Base-by-base conservation (phyloP, 2,888 invertebrate species). In the Melanostoma scalare region DNA sequence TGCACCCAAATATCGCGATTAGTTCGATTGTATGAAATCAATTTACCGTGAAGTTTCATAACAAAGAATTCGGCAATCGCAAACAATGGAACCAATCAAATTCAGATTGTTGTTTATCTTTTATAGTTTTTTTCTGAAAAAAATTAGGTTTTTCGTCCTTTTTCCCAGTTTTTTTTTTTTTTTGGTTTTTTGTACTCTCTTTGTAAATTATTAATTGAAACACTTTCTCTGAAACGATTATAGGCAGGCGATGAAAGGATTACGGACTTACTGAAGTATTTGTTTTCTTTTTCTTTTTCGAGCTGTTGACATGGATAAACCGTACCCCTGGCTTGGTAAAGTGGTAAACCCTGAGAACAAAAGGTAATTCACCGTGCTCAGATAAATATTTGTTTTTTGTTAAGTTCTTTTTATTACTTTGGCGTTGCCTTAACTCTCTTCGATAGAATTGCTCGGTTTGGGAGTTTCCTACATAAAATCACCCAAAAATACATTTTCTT, bases 11-110 rank as follows among this genome's bases (percentile, higher is more conserved):
- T 44, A 55, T 72, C 67, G 72, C 82, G 73, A 74, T 69, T 74
- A 65, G 58, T 67, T 67, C 67, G 55, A 78, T 79, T 84, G 84
- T 79, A 44, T 42, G 71, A 71, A 84, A 84, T 84, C 84, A 84
- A 84, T 84, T 84, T 71, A 79, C 53, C 74, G 67, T 84, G 74
- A 84, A 84, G 84, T 84, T 84, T 71, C 79, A 84, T 75, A 84
- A 84, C 65, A 84, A 79, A 71, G 60, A 58, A 74, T 71, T 61
- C 65, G 48, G 69, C 67, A 65, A 48, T 79, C 53, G 5, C 48
- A 74, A 53, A 84, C 84, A 84, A 84, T 84, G 60, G 61, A 61
- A 71, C 74, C 79, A 84, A 84, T 84, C 79, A 79, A 79, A 79
- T 67, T 50, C 55, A 71, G 79, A 63, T 78, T 78, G 78, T 78